These are phyloP conservation scores for Caenorhabditis sinica DNA, from an alignment of 2,888 invertebrate genomes.

Conservation along the genomic window DNA sequence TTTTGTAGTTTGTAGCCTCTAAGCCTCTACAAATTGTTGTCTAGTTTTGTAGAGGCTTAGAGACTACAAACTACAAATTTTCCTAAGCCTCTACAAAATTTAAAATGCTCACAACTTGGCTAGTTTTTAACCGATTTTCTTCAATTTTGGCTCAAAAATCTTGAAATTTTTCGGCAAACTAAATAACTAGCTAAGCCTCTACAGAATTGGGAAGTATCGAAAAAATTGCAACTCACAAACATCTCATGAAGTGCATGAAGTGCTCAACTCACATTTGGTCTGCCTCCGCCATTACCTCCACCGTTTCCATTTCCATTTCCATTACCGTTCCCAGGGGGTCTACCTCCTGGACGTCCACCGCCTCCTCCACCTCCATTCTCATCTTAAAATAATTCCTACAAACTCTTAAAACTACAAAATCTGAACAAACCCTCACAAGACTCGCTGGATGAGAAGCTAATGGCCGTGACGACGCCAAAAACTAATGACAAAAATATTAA, in stretches of 20 bases:
- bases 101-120: too few species aligned
- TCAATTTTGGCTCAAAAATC: too few species aligned
- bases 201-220: too few species aligned
- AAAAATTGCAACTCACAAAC: too few species aligned
- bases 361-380: conserved; percentile 15
- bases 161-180: not conserved
- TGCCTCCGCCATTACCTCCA: conserved; percentile 5
- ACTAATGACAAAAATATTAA: not conserved
- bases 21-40: not conserved
- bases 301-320: not conserved
- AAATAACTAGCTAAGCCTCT: too few species aligned
- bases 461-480: not conserved
- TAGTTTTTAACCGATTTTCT: too few species aligned
- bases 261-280: conserved; percentile 29
- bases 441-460: conserved; percentile 32
- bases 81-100: too few species aligned
- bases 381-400: conserved; percentile 7
- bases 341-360: not conserved
- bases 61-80: conserved; percentile 5
- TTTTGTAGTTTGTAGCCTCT: too few species aligned
- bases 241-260: too few species aligned
- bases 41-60: too few species aligned
- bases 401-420: not conserved
- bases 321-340: not conserved
- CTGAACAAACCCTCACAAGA: conserved; percentile 37